phyloP scores from a whole-genome alignment of 2,888 invertebrate genomes.

The Synanthedon tipuliformis region DNA sequence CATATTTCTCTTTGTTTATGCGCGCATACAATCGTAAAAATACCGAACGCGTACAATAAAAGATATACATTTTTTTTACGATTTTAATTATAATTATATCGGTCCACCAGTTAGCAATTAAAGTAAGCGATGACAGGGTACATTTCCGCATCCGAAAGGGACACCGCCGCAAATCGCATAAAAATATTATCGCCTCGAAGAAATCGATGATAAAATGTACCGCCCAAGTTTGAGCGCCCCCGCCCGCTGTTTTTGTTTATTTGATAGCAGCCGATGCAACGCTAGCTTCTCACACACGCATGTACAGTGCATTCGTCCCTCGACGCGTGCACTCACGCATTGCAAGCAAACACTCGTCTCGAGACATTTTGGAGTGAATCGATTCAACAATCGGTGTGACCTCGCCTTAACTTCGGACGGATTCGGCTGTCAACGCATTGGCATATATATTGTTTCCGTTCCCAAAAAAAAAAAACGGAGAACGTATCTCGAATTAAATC shows the following conservation, averaged over 20 bases:
- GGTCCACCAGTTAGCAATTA: conserved; percentile 1
- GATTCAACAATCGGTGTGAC: conserved; percentile 19
- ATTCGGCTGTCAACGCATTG: neutral
- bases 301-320: conserved; percentile 44
- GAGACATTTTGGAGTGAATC: conserved; percentile 8
- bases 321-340: conserved; percentile 57
- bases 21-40: neutral
- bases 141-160: conserved; percentile 15
- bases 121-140: conserved; percentile 3
- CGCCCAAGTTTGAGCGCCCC: conserved; percentile 39
- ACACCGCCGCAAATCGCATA: conserved; percentile 10
- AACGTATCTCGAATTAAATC: neutral
- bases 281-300: conserved; percentile 49
- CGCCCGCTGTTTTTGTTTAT: conserved; percentile 58
- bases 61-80: neutral
- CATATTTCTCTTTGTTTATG: neutral
- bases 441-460: neutral
- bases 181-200: conserved; percentile 21
- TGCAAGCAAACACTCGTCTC: conserved; percentile 28
- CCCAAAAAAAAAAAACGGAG: neutral
- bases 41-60: neutral
- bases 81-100: neutral
- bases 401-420: conserved; percentile 16
- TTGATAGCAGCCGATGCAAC: conserved; percentile 57
- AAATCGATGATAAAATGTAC: conserved; percentile 35